phyloP scores from a whole-genome alignment of 2,113 vertebrate genomes.

The Rhabdomys dilectus region DNA sequence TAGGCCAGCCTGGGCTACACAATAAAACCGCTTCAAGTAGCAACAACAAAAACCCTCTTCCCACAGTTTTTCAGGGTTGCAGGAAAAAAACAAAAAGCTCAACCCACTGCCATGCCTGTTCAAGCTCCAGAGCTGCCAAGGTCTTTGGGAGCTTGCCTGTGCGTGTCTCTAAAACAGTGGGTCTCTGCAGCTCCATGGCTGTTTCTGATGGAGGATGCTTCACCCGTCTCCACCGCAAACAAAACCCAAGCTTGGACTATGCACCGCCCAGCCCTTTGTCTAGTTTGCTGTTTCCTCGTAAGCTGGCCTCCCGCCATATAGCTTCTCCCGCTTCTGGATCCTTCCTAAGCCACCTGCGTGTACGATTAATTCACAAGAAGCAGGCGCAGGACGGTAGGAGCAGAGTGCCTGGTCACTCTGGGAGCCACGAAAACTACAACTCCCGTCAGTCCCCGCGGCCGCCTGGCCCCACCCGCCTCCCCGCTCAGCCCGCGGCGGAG shows the following conservation, averaged over 20 bases:
- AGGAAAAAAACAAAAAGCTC: not conserved
- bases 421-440: conserved; percentile 81
- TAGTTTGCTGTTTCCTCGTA: not conserved
- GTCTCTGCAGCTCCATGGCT: not conserved
- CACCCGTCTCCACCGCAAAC: not conserved
- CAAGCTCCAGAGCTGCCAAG: not conserved
- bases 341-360: not conserved
- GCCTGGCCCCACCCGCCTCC: not conserved
- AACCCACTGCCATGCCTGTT: too few species aligned
- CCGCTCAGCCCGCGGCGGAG: conserved; percentile 35
- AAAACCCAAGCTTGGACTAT: not conserved
- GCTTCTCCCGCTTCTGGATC: not conserved
- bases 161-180: rapidly evolving
- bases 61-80: not conserved
- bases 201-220: conserved; percentile 15
- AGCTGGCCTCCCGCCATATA: not conserved
- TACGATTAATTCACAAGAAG: too few species aligned
- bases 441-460: conserved; percentile 82
- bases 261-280: not conserved
- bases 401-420: rapidly evolving
- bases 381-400: rapidly evolving
- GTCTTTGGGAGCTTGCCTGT: not conserved
- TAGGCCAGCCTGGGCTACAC: not conserved
- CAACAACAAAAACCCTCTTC: not conserved
- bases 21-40: not conserved